Evolutionary conservation across 2,797 vertebrate genomes (phyloP).

Genomic region (Etheostoma nigrum): DNA sequence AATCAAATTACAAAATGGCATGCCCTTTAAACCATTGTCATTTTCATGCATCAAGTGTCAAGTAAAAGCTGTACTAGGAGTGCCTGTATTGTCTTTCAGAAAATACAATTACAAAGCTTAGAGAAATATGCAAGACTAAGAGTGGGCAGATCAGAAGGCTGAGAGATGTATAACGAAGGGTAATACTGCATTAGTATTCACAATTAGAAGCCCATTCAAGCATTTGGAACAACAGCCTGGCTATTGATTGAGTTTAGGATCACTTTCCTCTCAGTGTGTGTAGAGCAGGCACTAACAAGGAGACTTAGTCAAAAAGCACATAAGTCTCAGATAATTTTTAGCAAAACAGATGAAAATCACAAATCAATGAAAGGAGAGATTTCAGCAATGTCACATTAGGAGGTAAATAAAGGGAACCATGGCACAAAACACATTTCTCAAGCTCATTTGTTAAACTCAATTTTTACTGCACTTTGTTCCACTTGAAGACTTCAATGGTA

Average conservation of each 20-base stretch:
- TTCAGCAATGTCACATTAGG: slow-evolving; percentile 30
- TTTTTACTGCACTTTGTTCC: slow-evolving; percentile 3
- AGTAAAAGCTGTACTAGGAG: slow-evolving; percentile 9
- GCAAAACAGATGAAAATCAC: slow-evolving; percentile 42
- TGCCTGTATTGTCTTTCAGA: slow-evolving; percentile 33
- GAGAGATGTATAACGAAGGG: neutral
- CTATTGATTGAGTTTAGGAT: slow-evolving; percentile 23
- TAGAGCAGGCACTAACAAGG: slow-evolving; percentile 12
- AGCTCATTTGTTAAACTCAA: slow-evolving; percentile 19
- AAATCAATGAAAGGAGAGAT: slow-evolving; percentile 22
- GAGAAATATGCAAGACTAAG: neutral
- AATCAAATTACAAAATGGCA: slow-evolving; percentile 62
- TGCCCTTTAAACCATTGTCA: slow-evolving; percentile 62
- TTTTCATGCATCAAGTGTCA: slow-evolving; percentile 60
- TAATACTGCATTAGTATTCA: neutral
- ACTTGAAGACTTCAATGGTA: neutral
- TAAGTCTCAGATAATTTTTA: slow-evolving; percentile 23
- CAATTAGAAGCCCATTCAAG: slow-evolving; percentile 11
- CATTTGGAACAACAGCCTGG: slow-evolving; percentile 4
- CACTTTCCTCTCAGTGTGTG: slow-evolving; percentile 15
- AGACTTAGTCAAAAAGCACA: slow-evolving; percentile 2
- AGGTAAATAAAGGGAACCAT: slow-evolving; percentile 1
- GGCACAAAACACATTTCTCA: slow-evolving; percentile 4
- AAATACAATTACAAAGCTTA: slow-evolving; percentile 27
- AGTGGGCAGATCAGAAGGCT: neutral